A percentile compares a stretch with the other conserved stretches of the same genome.
Evolutionary conservation across 2,113 vertebrate species (phyloP).

Genomic region (Falcunculus frontatus): DNA sequence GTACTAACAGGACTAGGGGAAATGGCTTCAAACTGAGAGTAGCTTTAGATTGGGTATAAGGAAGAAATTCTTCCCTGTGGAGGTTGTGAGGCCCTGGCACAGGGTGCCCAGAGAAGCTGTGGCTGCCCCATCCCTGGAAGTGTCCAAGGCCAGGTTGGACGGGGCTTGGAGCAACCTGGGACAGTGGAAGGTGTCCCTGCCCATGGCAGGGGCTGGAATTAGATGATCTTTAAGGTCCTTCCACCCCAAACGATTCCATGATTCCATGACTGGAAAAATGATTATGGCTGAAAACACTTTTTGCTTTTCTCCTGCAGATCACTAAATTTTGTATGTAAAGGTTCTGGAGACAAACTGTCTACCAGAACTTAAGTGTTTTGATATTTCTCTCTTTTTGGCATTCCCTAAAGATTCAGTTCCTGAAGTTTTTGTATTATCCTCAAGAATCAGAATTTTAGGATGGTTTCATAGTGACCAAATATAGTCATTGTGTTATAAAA

Average conservation of each 20-base stretch:
- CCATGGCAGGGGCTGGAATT: not conserved
- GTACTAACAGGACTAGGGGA: not conserved
- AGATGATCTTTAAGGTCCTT: not conserved
- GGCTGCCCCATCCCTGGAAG: not conserved
- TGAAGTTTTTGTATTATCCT: not conserved
- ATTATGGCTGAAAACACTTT: not conserved
- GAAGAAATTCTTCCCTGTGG: not conserved
- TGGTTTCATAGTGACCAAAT: not conserved
- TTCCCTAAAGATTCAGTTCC: not conserved
- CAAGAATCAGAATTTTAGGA: not conserved
- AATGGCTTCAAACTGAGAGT: not conserved
- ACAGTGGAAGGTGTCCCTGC: not conserved
- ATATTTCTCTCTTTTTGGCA: not conserved
- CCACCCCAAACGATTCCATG: not conserved
- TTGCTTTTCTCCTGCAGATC: not conserved
- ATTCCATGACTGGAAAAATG: not conserved
- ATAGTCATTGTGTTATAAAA: not conserved
- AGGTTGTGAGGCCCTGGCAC: not conserved
- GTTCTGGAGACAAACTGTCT: not conserved
- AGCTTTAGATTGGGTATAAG: not conserved
- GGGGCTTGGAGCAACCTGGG: not conserved
- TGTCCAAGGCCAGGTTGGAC: not conserved
- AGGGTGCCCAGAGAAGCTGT: not conserved
- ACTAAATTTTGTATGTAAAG: not conserved
- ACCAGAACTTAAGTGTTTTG: not conserved